These are phyloP conservation scores for Sphaeridia pumilis DNA, from an alignment of 2,888 invertebrate species.

Conservation along the genomic window DNA sequence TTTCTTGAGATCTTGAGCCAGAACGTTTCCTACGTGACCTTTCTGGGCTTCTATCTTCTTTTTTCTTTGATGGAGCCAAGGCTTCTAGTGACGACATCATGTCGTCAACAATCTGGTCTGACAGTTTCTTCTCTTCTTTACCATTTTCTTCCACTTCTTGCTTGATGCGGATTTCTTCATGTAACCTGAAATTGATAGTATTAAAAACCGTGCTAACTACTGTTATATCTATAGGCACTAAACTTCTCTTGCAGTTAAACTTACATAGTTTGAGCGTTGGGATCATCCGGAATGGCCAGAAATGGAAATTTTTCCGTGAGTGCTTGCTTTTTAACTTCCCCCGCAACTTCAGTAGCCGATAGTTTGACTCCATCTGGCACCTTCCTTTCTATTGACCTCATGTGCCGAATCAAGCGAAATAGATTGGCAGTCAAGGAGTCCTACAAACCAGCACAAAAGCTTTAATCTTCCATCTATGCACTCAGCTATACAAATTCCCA, in stretches of 20 bases:
- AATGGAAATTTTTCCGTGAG: slow-evolving; percentile 65
- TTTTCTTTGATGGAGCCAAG: slow-evolving; percentile 54
- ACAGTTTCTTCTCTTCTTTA: slow-evolving; percentile 41
- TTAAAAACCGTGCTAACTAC: neutral
- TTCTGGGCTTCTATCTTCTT: slow-evolving; percentile 10
- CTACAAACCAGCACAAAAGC: slow-evolving; percentile 41
- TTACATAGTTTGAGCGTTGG: slow-evolving; percentile 42
- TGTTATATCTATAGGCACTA: neutral
- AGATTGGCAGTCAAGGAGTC: slow-evolving; percentile 91
- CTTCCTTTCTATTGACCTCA: slow-evolving; percentile 50
- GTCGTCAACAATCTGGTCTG: slow-evolving; percentile 48
- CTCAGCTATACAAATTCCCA: too few relatives aligned
- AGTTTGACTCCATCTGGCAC: slow-evolving; percentile 4
- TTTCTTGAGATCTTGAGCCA: slow-evolving; percentile 2
- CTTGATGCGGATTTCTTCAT: slow-evolving; percentile 41
- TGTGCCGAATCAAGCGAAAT: slow-evolving; percentile 85
- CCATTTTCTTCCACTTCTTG: slow-evolving; percentile 38
- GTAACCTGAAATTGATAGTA: slow-evolving; percentile 28
- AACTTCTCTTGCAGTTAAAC: slow-evolving; percentile 2
- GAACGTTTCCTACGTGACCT: slow-evolving; percentile 3
- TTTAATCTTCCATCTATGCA: too few relatives aligned
- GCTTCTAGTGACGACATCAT: slow-evolving; percentile 78
- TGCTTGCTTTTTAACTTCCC: slow-evolving; percentile 43
- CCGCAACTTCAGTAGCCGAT: slow-evolving; percentile 12
- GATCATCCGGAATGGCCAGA: slow-evolving; percentile 66